Percentiles rank a stretch among this genome's conserved stretches.
Evolutionary conservation across 2,797 vertebrate genomes (phyloP).

Genomic region (Scolopax rusticola): DNA sequence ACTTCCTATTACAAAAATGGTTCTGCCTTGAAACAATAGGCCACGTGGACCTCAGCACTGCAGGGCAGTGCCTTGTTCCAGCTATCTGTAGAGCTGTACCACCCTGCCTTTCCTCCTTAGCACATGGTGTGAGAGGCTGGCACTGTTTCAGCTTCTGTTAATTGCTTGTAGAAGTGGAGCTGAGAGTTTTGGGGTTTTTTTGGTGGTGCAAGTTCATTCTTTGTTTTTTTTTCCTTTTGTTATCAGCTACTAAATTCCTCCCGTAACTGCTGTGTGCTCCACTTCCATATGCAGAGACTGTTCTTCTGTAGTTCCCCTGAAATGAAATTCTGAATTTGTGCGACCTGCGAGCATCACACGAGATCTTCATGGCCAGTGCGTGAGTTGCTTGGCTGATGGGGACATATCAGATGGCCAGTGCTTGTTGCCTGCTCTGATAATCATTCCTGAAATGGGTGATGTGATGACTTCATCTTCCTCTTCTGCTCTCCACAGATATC

Average conservation of each 20-base stretch:
- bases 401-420: rapidly evolving
- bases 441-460: slow-evolving; percentile 4
- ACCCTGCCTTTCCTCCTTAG: slow-evolving; percentile 16
- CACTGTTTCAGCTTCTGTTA: slow-evolving; percentile 6
- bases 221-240: neutral
- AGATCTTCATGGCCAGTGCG: neutral
- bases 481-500: neutral
- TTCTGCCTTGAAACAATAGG: neutral
- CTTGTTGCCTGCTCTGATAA: neutral
- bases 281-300: neutral
- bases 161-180: slow-evolving; percentile 44
- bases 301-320: neutral
- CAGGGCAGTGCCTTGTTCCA: neutral
- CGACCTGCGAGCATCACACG: rapidly evolving
- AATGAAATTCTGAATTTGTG: neutral
- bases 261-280: neutral
- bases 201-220: neutral
- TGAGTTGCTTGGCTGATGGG: neutral
- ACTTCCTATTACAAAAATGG: neutral
- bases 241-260: slow-evolving; percentile 1
- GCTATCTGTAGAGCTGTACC: neutral
- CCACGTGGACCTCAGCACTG: neutral
- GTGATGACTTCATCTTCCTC: slow-evolving; percentile 42
- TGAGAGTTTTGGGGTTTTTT: neutral
- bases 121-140: slow-evolving; percentile 1